phyloP scores from a whole-genome alignment of 2,888 invertebrate species.

The Seladonia tumulorum region DNA sequence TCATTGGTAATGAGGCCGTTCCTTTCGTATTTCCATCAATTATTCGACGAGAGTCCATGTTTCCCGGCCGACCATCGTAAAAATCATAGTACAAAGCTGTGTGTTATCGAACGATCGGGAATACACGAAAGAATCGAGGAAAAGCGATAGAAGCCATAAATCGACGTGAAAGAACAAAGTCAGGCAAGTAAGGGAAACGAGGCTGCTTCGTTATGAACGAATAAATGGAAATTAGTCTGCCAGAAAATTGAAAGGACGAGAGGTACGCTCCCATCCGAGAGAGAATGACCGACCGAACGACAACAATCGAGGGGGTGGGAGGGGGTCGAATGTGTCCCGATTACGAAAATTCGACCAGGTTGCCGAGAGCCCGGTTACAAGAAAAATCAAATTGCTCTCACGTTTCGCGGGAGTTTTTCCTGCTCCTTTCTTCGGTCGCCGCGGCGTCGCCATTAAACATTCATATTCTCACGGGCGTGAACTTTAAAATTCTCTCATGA shows the following conservation, averaged over 20 bases:
- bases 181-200: not conserved
- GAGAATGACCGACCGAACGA: not conserved
- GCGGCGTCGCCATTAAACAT: constrained; percentile 65
- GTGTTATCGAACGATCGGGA: not conserved
- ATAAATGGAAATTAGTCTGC: not conserved
- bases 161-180: not conserved
- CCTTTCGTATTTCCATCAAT: not conserved
- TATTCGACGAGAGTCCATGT: not conserved
- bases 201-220: not conserved
- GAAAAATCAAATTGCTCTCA: constrained; percentile 62
- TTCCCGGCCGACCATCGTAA: not conserved
- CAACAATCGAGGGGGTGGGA: not conserved
- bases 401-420: constrained; percentile 28
- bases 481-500: constrained; percentile 69
- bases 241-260: not conserved
- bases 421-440: constrained; percentile 26
- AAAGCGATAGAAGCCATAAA: not conserved
- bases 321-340: constrained; percentile 21
- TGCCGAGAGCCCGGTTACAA: constrained; percentile 42
- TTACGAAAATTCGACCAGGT: constrained; percentile 53
- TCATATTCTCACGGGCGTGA: constrained; percentile 66
- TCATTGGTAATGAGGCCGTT: not conserved
- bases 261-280: not conserved
- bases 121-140: not conserved
- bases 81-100: not conserved